These are phyloP conservation scores for Fabriciana adippe DNA, from an alignment of 2,888 invertebrate species.

Conservation along the genomic window DNA sequence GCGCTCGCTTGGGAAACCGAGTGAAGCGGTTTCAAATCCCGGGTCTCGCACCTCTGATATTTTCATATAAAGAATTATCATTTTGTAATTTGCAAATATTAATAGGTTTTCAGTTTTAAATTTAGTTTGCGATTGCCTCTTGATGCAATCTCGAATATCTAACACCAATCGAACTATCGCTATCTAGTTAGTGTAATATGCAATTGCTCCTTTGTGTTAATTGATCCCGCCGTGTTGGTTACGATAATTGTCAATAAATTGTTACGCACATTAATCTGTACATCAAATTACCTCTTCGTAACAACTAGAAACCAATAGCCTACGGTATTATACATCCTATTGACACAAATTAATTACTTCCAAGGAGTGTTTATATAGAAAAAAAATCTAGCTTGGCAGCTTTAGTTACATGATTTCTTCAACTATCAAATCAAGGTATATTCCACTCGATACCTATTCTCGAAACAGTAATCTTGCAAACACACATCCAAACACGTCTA, in stretches of 20 bases:
- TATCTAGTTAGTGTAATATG: conserved; percentile 72
- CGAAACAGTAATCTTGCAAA: conserved; percentile 58
- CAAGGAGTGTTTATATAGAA: background rate
- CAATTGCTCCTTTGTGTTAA: conserved; percentile 77
- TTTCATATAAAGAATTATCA: too few species aligned
- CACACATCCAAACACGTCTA: conserved; percentile 65
- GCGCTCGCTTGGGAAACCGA: too few species aligned
- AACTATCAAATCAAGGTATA: conserved; percentile 38
- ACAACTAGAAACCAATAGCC: conserved; percentile 55
- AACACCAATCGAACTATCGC: conserved; percentile 56
- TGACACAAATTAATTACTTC: conserved; percentile 16
- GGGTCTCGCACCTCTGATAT: too few species aligned
- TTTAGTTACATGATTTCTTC: conserved; percentile 28
- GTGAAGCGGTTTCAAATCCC: too few species aligned
- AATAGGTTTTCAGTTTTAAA: too few species aligned
- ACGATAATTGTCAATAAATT: conserved; percentile 80
- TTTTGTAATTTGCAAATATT: too few species aligned
- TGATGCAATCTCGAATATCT: conserved; percentile 62
- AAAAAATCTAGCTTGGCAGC: conserved; percentile 8
- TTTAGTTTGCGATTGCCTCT: conserved; percentile 12
- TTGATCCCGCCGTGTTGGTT: conserved; percentile 72
- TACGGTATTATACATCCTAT: conserved; percentile 38
- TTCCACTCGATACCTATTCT: conserved; percentile 50
- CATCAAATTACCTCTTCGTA: conserved; percentile 68
- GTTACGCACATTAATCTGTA: conserved; percentile 74